These are phyloP conservation scores for Momotus momota DNA, from an alignment of 2,797 vertebrate species.

Conservation along the genomic window DNA sequence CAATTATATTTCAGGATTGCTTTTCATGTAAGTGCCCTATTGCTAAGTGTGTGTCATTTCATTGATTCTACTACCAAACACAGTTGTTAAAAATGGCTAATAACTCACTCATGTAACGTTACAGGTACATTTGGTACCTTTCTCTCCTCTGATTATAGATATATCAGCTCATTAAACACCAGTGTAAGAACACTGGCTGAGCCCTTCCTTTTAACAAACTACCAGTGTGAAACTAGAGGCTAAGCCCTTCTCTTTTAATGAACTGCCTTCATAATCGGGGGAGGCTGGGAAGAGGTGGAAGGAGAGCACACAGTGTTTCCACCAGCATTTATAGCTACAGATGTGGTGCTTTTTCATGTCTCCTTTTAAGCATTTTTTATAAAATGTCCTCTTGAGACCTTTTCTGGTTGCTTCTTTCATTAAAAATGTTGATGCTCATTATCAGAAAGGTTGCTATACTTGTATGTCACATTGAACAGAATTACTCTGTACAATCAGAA, in stretches of 20 bases:
- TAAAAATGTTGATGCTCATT: not conserved
- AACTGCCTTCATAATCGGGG: not conserved
- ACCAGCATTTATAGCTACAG: not conserved
- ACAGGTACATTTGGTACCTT: conserved; percentile 69
- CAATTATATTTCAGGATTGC: conserved; percentile 63
- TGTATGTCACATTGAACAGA: not conserved
- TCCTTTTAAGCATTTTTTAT: conserved; percentile 27
- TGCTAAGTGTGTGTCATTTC: conserved; percentile 48
- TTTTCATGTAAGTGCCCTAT: conserved; percentile 58
- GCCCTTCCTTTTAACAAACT: conserved; percentile 67
- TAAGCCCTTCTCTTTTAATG: conserved; percentile 57
- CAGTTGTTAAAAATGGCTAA: conserved; percentile 69
- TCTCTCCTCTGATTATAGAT: conserved; percentile 53
- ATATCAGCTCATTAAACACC: conserved; percentile 75
- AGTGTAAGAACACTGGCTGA: conserved; percentile 51
- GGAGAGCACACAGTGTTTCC: not conserved
- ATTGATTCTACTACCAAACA: conserved; percentile 36
- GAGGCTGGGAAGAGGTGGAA: not conserved
- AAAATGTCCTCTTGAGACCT: not conserved
- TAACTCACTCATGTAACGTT: conserved; percentile 67
- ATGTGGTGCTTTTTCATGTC: not conserved
- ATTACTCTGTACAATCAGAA: not conserved
- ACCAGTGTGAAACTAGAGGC: conserved; percentile 51
- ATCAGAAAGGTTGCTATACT: not conserved
- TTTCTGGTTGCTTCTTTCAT: not conserved